A percentile compares a stretch with the other conserved stretches of the same genome.
Conservation (phyloP, 53 echinoderm and acorn worm genomes). For the Astropecten irregularis region DNA sequence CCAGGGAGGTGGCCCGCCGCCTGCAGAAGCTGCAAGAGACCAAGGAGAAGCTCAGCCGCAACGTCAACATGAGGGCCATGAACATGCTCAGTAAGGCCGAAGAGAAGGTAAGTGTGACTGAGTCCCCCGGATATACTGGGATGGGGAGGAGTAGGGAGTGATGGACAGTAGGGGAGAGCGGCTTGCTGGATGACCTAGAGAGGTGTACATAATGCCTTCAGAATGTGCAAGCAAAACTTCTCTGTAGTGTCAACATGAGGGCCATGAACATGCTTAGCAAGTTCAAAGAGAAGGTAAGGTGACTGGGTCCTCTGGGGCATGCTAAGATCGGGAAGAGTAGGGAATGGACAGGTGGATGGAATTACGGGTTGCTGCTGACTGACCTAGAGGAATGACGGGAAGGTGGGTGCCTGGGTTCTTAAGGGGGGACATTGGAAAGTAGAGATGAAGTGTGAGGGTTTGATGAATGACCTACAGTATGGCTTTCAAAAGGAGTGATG, state of each 20-base stretch:
- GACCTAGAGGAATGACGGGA: constrained; percentile 62
- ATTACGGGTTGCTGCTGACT: neutral
- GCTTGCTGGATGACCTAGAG: constrained; percentile 49
- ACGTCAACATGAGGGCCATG: constrained; percentile 98
- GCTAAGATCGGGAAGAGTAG: neutral
- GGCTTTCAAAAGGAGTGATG: too few relatives aligned
- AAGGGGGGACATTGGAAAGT: too few relatives aligned
- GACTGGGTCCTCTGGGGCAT: neutral
- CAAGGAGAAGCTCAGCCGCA: constrained; percentile 95
- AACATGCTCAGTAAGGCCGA: constrained; percentile 99
- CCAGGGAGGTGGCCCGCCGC: constrained; percentile 72
- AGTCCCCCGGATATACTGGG: neutral
- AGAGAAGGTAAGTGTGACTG: constrained; percentile 83
- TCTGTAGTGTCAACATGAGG: constrained; percentile 95
- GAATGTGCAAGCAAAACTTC: constrained; percentile 93
- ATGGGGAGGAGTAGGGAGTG: neutral
- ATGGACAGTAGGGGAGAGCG: too few relatives aligned
- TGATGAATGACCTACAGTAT: too few relatives aligned
- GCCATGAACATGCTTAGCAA: constrained; percentile 99
- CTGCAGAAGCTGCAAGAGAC: constrained; percentile 95
- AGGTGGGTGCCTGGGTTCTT: too few relatives aligned
- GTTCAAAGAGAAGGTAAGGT: constrained; percentile 92
- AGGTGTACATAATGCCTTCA: constrained; percentile 71
- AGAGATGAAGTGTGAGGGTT: too few relatives aligned
- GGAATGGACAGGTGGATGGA: too few relatives aligned